These are phyloP conservation scores for Ooceraea biroi DNA, from an alignment of 1,140 invertebrate species.

Conservation along the genomic window DNA sequence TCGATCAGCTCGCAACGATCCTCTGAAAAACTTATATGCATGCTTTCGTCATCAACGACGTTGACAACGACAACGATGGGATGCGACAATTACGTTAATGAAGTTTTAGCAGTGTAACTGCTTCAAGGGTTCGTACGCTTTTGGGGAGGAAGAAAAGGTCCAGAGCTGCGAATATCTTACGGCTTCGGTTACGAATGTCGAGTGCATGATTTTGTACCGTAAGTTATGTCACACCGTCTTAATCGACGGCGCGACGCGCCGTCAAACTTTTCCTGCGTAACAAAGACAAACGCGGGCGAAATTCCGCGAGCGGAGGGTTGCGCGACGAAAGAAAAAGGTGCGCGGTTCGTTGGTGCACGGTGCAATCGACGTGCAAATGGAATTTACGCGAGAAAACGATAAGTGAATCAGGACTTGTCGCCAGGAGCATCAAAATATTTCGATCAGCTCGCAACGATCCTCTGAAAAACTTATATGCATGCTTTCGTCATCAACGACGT, in stretches of 20 bases:
- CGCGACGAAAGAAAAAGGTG: too few relatives aligned
- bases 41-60: too few relatives aligned
- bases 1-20: not conserved
- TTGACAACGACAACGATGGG: not conserved
- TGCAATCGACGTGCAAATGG: too few relatives aligned
- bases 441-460: not conserved
- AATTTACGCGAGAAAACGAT: too few relatives aligned
- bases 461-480: not conserved
- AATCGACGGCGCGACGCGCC: slow-evolving; percentile 18
- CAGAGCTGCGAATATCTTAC: slow-evolving; percentile 2
- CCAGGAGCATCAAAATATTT: too few relatives aligned
- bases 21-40: not conserved
- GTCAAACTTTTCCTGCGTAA: not conserved
- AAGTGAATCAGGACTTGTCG: too few relatives aligned
- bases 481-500: too few relatives aligned
- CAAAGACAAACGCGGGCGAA: not conserved
- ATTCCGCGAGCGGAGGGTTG: not conserved
- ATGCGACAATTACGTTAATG: not conserved
- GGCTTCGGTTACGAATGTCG: not conserved
- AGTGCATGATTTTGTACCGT: slow-evolving; percentile 47
- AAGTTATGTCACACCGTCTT: slow-evolving; percentile 58
- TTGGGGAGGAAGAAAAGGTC: not conserved
- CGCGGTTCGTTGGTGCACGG: too few relatives aligned
- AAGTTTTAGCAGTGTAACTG: too few relatives aligned
- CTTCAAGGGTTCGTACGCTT: too few relatives aligned